These are phyloP conservation scores for Distichodus sexfasciatus DNA, from an alignment of 2,797 vertebrate species.

Conservation along the genomic window DNA sequence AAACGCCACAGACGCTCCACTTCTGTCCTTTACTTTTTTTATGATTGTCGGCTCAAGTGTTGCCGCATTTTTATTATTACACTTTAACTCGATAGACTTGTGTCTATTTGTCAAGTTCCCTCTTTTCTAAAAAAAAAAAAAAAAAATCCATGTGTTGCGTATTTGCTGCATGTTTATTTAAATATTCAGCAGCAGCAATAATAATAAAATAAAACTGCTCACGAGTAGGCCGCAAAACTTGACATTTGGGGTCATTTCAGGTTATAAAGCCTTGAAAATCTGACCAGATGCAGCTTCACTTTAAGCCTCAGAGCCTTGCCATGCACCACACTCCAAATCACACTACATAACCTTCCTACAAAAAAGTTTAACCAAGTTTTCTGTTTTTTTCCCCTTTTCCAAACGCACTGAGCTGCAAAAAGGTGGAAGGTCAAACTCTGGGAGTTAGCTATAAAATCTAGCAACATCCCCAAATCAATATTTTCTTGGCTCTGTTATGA, in stretches of 20 bases:
- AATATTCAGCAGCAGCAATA: not conserved
- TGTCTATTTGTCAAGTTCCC: no score
- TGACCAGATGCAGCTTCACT: conserved; percentile 4
- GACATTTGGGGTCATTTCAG: not conserved
- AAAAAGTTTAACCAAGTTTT: conserved; percentile 9
- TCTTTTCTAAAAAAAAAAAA: no score
- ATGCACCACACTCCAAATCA: no score
- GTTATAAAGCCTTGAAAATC: not conserved
- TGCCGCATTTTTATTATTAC: no score
- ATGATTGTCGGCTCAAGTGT: no score
- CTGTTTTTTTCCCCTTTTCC: not conserved
- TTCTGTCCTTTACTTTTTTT: no score
- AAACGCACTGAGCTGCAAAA: not conserved
- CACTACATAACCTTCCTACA: not conserved
- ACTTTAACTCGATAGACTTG: no score
- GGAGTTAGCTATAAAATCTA: conserved; percentile 23
- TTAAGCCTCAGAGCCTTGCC: conserved; percentile 4
- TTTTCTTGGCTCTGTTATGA: conserved; percentile 5
- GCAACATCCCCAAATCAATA: conserved; percentile 21
- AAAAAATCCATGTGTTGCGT: no score
- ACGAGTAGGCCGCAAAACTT: not conserved
- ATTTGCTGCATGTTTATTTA: no score
- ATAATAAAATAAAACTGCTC: no score
- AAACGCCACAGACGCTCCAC: no score
- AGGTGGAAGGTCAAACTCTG: conserved; percentile 16